phyloP scores from a whole-genome alignment of 2,888 invertebrate species.

The Dasypolia templi region DNA sequence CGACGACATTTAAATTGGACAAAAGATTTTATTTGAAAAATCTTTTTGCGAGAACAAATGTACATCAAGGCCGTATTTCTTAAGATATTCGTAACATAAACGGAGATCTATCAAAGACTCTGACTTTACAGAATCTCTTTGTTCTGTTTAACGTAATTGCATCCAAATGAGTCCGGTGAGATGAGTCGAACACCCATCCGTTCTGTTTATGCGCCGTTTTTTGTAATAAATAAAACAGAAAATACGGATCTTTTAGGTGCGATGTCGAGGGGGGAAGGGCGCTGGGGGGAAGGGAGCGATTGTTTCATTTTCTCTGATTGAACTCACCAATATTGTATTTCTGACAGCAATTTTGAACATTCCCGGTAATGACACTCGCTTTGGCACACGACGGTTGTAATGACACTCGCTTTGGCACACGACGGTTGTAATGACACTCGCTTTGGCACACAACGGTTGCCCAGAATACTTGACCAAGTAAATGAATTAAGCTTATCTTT shows the following conservation, averaged over 20 bases:
- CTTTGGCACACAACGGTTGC: slow-evolving; percentile 33
- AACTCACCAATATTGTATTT: slow-evolving; percentile 76
- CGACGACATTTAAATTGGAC: slow-evolving; percentile 21
- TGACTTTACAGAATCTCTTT: slow-evolving; percentile 60
- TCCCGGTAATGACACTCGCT: slow-evolving; percentile 54
- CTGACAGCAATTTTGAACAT: slow-evolving; percentile 65
- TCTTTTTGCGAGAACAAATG: background rate
- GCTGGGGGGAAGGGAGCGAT: slow-evolving; percentile 43
- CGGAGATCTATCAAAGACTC: slow-evolving; percentile 53
- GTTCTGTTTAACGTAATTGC: slow-evolving; percentile 67
- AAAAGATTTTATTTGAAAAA: slow-evolving; percentile 22
- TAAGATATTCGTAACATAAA: slow-evolving; percentile 41
- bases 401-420: slow-evolving; percentile 34
- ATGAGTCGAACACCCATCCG: slow-evolving; percentile 57
- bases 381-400: slow-evolving; percentile 32
- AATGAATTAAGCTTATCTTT: slow-evolving; percentile 1
- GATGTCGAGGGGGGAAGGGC: slow-evolving; percentile 20
- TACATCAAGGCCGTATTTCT: slow-evolving; percentile 27
- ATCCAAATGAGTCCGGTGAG: slow-evolving; percentile 64
- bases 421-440: slow-evolving; percentile 43
- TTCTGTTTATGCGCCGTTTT: slow-evolving; percentile 59
- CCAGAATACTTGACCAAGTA: slow-evolving; percentile 3
- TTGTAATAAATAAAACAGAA: slow-evolving; percentile 61
- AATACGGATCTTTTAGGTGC: slow-evolving; percentile 48
- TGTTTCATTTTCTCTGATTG: slow-evolving; percentile 77